phyloP scores from a whole-genome alignment of 2,888 invertebrate species.

The Cephus runcator region DNA sequence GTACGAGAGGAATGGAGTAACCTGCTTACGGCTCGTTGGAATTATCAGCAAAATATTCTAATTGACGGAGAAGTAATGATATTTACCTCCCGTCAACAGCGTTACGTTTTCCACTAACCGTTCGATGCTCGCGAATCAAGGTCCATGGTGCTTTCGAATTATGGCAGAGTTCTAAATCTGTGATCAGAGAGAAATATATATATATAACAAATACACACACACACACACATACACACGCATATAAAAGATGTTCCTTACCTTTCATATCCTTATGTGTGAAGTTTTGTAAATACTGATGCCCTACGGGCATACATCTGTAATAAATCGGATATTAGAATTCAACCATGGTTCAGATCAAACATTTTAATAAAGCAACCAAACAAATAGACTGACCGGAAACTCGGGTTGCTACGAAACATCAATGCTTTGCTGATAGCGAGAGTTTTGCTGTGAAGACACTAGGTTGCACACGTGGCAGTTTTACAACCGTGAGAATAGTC shows the following conservation, averaged over 20 bases:
- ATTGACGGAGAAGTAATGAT: constrained; percentile 33
- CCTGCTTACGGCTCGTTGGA: constrained; percentile 20
- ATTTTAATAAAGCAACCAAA: neutral
- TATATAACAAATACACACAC: too few species aligned
- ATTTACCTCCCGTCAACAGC: constrained; percentile 19
- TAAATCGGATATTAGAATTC: neutral
- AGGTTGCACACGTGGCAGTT: too few species aligned
- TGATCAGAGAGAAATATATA: neutral
- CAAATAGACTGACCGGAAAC: neutral
- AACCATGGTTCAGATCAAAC: neutral
- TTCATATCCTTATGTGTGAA: neutral
- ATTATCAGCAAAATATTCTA: constrained; percentile 35
- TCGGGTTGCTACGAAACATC: neutral
- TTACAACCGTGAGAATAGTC: neutral
- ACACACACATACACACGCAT: too few species aligned
- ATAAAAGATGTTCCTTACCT: neutral
- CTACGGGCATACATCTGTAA: neutral
- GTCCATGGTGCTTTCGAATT: neutral
- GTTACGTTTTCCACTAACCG: neutral
- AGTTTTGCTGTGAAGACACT: neutral
- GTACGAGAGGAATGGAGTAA: constrained; percentile 24
- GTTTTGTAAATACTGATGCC: neutral
- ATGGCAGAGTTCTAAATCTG: neutral
- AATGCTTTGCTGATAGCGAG: neutral
- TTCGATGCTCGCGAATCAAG: neutral